Percentiles rank a stretch among this genome's conserved stretches.
These are phyloP conservation scores for Aphodius granarius DNA, from an alignment of 2,888 invertebrate genomes.

Conservation along the genomic window DNA sequence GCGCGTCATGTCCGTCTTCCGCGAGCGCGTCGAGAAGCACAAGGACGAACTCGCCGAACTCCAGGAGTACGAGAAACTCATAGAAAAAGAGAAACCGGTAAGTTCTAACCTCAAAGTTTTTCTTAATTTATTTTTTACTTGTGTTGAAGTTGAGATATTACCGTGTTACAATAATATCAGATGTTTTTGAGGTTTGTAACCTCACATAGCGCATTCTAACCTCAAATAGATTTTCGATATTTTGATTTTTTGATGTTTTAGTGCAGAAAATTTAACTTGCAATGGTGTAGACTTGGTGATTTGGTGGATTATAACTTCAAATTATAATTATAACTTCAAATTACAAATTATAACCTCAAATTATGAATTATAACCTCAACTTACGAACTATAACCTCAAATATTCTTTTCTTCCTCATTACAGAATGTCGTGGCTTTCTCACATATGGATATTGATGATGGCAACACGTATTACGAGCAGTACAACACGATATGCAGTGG, in stretches of 20 bases:
- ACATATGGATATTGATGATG: conserved; percentile 67
- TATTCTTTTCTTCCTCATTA: conserved; percentile 36
- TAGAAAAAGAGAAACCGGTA: conserved; percentile 86
- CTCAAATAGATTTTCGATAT: too few relatives aligned
- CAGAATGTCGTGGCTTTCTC: conserved; percentile 80
- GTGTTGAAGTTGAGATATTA: background rate
- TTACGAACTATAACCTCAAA: background rate
- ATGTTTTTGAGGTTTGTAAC: background rate
- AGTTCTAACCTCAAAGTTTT: conserved; percentile 26
- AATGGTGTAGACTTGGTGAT: too few relatives aligned
- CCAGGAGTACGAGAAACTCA: conserved; percentile 78
- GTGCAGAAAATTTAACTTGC: background rate
- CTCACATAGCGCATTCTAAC: background rate
- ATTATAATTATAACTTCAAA: background rate
- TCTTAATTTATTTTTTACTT: conserved; percentile 8
- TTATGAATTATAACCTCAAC: background rate
- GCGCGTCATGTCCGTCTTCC: conserved; percentile 90
- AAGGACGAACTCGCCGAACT: conserved; percentile 86
- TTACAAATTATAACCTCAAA: background rate
- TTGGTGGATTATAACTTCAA: too few relatives aligned
- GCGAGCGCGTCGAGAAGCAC: conserved; percentile 86
- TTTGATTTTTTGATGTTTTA: background rate
- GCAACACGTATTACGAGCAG: conserved; percentile 90
- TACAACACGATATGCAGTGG: conserved; percentile 84
- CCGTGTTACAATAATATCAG: background rate